Percentiles rank a stretch among this genome's conserved stretches.
Evolutionary conservation across 2,888 invertebrate species (phyloP).

Genomic region (Diplolepis rosae): DNA sequence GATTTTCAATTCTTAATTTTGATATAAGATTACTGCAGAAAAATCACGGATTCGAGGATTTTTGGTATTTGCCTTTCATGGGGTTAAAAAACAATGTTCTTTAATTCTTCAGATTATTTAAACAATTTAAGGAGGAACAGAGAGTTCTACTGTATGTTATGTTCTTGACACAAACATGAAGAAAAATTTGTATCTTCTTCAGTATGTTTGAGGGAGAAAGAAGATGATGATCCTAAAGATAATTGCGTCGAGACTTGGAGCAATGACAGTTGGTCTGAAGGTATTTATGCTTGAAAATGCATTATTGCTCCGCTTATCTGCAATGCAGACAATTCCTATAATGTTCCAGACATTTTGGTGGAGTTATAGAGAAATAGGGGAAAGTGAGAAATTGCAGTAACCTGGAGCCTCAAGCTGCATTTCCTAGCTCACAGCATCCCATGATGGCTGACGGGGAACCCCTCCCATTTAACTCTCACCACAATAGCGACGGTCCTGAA

Average conservation of each 20-base stretch:
- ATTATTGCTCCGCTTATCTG: slow-evolving; percentile 13
- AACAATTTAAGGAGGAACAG: too few relatives aligned
- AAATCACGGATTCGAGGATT: too few relatives aligned
- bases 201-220: background rate
- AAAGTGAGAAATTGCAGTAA: slow-evolving; percentile 44
- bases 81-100: too few relatives aligned
- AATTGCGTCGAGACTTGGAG: background rate
- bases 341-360: background rate
- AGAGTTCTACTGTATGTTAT: too few relatives aligned
- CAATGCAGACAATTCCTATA: slow-evolving; percentile 23
- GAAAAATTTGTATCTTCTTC: background rate
- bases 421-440: slow-evolving; percentile 63
- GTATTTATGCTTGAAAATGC: background rate
- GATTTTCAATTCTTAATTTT: too few relatives aligned
- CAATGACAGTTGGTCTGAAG: background rate
- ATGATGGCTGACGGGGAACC: slow-evolving; percentile 67
- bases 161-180: too few relatives aligned
- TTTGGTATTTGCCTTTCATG: too few relatives aligned
- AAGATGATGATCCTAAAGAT: background rate
- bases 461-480: slow-evolving; percentile 53
- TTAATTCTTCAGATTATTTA: too few relatives aligned
- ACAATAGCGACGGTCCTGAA: slow-evolving; percentile 56
- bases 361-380: background rate
- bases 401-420: slow-evolving; percentile 47
- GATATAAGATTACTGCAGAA: too few relatives aligned